phyloP scores from a whole-genome alignment of 2,113 vertebrate species.

The Odontesthes bonariensis region DNA sequence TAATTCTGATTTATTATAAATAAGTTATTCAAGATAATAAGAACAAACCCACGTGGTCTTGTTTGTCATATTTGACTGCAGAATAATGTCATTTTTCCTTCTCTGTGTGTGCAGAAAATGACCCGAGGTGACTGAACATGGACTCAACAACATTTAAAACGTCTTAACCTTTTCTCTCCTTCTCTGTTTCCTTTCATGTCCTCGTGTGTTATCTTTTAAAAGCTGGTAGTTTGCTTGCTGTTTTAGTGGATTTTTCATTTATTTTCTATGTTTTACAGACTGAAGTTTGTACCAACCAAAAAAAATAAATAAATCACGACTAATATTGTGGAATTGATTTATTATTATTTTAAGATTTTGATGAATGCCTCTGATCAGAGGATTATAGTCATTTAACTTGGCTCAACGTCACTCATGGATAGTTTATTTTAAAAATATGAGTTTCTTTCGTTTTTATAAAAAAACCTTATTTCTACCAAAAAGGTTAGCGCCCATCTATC shows the following conservation, averaged over 20 bases:
- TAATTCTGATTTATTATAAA: too few relatives aligned
- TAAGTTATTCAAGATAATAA: too few relatives aligned
- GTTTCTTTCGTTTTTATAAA: too few relatives aligned
- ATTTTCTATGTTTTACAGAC: not conserved
- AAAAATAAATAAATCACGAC: not conserved
- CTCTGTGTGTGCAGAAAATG: slow-evolving; percentile 1
- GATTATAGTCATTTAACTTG: too few relatives aligned
- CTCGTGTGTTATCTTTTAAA: too few relatives aligned
- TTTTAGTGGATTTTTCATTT: not conserved
- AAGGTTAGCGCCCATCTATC: too few relatives aligned
- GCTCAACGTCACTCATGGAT: too few relatives aligned
- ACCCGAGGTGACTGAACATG: not conserved
- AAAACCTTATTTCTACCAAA: too few relatives aligned
- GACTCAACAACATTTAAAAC: not conserved
- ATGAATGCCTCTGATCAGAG: too few relatives aligned
- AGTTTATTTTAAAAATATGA: too few relatives aligned
- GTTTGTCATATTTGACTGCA: not conserved
- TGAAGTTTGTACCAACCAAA: too few relatives aligned
- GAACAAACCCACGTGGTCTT: too few relatives aligned
- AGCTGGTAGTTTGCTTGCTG: not conserved
- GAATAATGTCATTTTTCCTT: not conserved
- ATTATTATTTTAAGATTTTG: not conserved
- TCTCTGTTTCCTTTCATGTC: not conserved
- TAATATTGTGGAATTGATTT: not conserved
- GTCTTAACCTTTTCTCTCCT: not conserved